A percentile compares a stretch with the other conserved stretches of the same genome.
Conservation (phyloP, 2,888 invertebrate species). For the Gryllus longicercus region DNA sequence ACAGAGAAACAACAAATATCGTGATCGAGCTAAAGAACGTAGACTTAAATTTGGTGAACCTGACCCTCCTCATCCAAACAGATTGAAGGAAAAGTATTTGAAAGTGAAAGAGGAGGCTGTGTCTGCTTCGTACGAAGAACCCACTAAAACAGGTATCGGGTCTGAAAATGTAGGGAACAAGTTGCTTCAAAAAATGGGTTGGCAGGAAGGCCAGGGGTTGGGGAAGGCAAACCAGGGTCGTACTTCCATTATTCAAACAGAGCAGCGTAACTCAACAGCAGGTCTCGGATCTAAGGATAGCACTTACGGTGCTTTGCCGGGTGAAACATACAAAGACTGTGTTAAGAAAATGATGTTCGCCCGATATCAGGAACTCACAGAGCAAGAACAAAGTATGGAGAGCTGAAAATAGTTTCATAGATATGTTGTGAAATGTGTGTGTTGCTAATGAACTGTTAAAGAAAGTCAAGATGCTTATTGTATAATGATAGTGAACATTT, state of each 20-base stretch:
- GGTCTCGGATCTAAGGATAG: conserved; percentile 83
- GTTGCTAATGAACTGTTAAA: not conserved
- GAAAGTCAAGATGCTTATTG: not conserved
- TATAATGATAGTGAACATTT: not conserved
- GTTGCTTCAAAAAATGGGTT: conserved; percentile 97
- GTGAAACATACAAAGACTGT: conserved; percentile 83
- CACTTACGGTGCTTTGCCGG: conserved; percentile 70
- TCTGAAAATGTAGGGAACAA: conserved; percentile 92
- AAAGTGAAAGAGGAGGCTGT: conserved; percentile 51
- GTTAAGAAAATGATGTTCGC: conserved; percentile 88
- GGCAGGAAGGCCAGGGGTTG: conserved; percentile 95
- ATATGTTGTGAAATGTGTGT: not conserved
- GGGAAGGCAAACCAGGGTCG: conserved; percentile 91
- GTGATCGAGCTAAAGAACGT: conserved; percentile 95
- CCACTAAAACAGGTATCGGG: conserved; percentile 67
- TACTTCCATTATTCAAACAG: conserved; percentile 84
- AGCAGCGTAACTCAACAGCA: conserved; percentile 66
- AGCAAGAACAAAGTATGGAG: conserved; percentile 42
- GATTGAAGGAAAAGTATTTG: conserved; percentile 68
- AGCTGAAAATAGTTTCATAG: not conserved
- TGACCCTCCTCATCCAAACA: conserved; percentile 71
- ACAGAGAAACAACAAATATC: conserved; percentile 58
- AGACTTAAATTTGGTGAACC: conserved; percentile 89
- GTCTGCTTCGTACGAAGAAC: conserved; percentile 49
- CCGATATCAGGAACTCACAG: conserved; percentile 76